Evolutionary conservation across 2,797 vertebrate genomes (phyloP), one percentile per base, ranked within the genome.

Genomic region (Pelochelys cantorii): DNA sequence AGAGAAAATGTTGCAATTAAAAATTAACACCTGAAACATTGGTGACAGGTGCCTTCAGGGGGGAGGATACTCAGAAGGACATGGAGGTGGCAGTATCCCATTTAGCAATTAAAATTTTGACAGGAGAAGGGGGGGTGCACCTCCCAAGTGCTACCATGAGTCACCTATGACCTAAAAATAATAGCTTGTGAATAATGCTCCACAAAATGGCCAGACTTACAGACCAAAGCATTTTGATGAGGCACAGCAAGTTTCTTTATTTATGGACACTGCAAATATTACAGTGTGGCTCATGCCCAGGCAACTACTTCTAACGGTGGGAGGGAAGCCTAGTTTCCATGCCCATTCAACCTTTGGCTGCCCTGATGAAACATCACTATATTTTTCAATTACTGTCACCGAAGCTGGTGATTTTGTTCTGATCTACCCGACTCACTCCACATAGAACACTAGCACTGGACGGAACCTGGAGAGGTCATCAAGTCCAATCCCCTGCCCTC

Each of bases 1-100:
- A 71, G 89, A 62, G 14, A 91, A 90, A 95, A 56, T 0, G 0
- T 10, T 78, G 81, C 90, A 54, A 88, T 95, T 94, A 90, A 62
- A 83, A 65, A 60, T 27, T 79, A 84, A 74, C 18, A 18, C 25
- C 23, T 42, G n/a, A 54, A 54, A 54, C 53, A 54, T 12, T 3
- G 53, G 53, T 15, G 14, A 54, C 53, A 54, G 53, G 7, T 54
- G 13, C 53, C 53, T 54, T 3, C 53, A 54, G 53, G 53, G 53
- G 53, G 53, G 11, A 54, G 53, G 53, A 54, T 54, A 15, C 53
- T 12, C 11, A 54, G 53, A 48, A 48, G 42, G 42, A 48, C 42
- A 48, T 48, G 42, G 42, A 48, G 53, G 53, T 7, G 13, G 13
- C 11, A 15, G 53, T 15, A 54, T 15, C 53, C 53, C 53, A 54